Percentiles rank a stretch among this genome's conserved stretches.
These are phyloP conservation scores for Drosophila tripunctata DNA, from an alignment of 2,888 invertebrate species.

Conservation along the genomic window DNA sequence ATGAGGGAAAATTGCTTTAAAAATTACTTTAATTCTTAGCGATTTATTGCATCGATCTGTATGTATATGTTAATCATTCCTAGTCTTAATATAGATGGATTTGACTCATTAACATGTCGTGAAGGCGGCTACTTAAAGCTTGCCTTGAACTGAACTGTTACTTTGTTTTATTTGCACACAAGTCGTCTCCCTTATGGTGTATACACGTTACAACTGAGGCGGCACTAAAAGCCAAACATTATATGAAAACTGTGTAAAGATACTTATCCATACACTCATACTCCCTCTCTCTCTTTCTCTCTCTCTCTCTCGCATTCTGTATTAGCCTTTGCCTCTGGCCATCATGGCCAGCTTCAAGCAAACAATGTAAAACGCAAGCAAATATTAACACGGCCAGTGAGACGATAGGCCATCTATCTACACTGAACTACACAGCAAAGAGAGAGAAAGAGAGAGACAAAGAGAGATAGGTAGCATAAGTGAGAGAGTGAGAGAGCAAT, in stretches of 20 bases:
- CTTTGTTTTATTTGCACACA: conserved; percentile 39
- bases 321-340: conserved; percentile 23
- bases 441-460: not conserved
- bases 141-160: conserved; percentile 55
- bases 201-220: conserved; percentile 55
- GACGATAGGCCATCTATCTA: conserved; percentile 58
- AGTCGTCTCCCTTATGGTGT: conserved; percentile 4
- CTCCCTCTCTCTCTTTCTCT: too few relatives aligned
- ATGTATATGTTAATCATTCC: too few relatives aligned
- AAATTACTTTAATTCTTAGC: too few relatives aligned
- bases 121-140: conserved; percentile 26
- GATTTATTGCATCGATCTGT: too few relatives aligned
- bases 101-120: conserved; percentile 48
- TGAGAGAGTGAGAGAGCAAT: not conserved
- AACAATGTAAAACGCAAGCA: conserved; percentile 77
- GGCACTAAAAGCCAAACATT: conserved; percentile 75
- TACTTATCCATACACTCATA: conserved; percentile 14
- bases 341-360: conserved; percentile 59
- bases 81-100: not conserved
- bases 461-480: too few relatives aligned
- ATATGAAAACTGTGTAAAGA: conserved; percentile 71
- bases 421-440: conserved; percentile 7
- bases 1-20: too few relatives aligned
- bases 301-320: too few relatives aligned
- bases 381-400: conserved; percentile 71